A percentile compares a stretch with the other conserved stretches of the same genome.
Conservation (phyloP, 2,113 vertebrate genomes). For the Zapus hudsonius region DNA sequence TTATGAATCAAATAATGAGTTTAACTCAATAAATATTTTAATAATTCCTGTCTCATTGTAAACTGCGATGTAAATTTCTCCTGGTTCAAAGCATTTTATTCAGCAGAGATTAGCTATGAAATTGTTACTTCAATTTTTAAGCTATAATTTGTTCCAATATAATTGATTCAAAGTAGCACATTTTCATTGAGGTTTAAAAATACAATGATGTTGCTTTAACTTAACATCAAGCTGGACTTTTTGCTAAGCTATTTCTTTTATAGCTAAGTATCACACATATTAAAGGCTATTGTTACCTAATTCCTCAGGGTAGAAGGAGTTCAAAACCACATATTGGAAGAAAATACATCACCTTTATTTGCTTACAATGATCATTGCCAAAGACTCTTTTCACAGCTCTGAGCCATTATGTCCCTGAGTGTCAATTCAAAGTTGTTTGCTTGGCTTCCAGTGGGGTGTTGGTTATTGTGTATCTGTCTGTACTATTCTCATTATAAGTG, state of each 20-base stretch:
- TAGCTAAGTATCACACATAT: neutral
- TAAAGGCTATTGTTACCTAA: neutral
- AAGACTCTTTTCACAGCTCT: conserved; percentile 71
- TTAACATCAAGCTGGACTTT: neutral
- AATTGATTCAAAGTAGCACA: conserved; percentile 19
- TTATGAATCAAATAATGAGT: neutral
- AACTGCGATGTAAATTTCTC: neutral
- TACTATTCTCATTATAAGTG: conserved; percentile 52
- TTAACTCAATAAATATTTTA: neutral
- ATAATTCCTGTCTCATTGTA: conserved; percentile 18
- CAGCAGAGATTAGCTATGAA: neutral
- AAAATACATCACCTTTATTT: conserved; percentile 58
- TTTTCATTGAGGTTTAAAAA: neutral
- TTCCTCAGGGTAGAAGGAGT: neutral
- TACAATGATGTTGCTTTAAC: neutral
- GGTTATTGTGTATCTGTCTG: conserved; percentile 67
- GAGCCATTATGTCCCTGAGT: conserved; percentile 65
- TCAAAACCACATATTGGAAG: neutral
- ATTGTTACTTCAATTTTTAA: neutral
- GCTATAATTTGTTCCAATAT: neutral
- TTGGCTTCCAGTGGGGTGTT: conserved; percentile 68
- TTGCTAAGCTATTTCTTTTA: conserved; percentile 23
- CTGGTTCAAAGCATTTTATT: neutral
- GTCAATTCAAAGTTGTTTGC: conserved; percentile 66
- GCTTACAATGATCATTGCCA: conserved; percentile 57